Evolutionary conservation across 2,113 vertebrate species (phyloP).

Genomic region (Hemiprocne comata): DNA sequence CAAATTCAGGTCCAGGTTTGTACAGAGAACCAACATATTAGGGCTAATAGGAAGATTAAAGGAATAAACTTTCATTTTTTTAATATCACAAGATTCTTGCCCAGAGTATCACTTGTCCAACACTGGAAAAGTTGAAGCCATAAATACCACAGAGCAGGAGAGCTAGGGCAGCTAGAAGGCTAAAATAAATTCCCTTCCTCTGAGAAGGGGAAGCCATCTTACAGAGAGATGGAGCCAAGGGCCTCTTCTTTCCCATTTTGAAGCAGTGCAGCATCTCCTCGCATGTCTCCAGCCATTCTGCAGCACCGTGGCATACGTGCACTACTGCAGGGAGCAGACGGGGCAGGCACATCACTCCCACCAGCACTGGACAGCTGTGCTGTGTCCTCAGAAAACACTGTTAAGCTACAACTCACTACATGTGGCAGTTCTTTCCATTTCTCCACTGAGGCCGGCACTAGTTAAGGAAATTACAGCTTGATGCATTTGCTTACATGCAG

Average conservation of each 20-base stretch:
- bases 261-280: background rate
- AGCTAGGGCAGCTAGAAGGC: background rate
- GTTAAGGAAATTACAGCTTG: background rate
- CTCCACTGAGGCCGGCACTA: background rate
- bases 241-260: background rate
- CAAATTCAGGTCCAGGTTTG: background rate
- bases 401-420: background rate
- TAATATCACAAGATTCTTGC: background rate
- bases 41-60: background rate
- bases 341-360: background rate
- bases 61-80: background rate
- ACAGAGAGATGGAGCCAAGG: background rate
- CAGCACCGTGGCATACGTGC: fast-evolving
- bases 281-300: background rate
- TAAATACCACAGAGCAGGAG: background rate
- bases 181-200: background rate
- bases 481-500: background rate
- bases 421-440: background rate
- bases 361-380: fast-evolving
- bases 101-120: background rate
- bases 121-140: background rate
- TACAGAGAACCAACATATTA: background rate
- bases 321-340: fast-evolving
- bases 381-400: background rate
- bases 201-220: background rate